Base-by-base conservation (phyloP, 2,113 vertebrate species). In the Mormoops blainvillei region DNA sequence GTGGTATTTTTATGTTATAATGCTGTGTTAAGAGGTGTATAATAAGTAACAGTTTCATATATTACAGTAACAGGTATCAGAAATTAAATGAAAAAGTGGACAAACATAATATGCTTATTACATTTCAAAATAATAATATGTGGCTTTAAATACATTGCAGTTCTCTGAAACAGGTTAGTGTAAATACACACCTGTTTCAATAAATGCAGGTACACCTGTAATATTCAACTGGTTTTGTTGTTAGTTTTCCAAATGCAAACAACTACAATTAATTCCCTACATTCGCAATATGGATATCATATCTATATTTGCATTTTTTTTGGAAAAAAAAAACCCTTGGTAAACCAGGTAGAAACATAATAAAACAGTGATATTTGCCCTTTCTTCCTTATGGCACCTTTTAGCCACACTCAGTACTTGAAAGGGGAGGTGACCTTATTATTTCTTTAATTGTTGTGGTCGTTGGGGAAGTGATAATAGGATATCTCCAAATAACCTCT, bases 391-490 rank as follows among this genome's bases (percentile, higher is more conserved):
- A 12, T 89, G 68, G 61, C 67, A 86, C 43, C 41, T 94, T 95
- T 90, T 87, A 76, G 52, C 54, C 5, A 12, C 91, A 38, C 10
- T 97, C 84, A 56, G 87, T 98, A 97, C 82, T 73, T 81, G 70
- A 94, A 80, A 86, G 41, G 65, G 87, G 97, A 95, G 87, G 80
- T 98, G 97, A 97, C 96, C 95, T 98, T 97, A 91, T 98, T 93
- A 12, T 90, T 97, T 96, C 76, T 89, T 56, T 38, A 94, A 28
- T 68, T 43, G 7, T 96, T 92, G 65, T 97, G 78, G 73, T 88
- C 36, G 70, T 95, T 94, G 43, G 50, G 58, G 38, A 89, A 87
- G 48, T 97, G 88, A 94, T 98, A 98, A 98, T 98, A 97, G 91
- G 74, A 93, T 96, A 89, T 87, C 85, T 97, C 73, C 71, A 85